Evolutionary conservation across 2,113 vertebrate species (phyloP).

Genomic region (Tiliqua scincoides): DNA sequence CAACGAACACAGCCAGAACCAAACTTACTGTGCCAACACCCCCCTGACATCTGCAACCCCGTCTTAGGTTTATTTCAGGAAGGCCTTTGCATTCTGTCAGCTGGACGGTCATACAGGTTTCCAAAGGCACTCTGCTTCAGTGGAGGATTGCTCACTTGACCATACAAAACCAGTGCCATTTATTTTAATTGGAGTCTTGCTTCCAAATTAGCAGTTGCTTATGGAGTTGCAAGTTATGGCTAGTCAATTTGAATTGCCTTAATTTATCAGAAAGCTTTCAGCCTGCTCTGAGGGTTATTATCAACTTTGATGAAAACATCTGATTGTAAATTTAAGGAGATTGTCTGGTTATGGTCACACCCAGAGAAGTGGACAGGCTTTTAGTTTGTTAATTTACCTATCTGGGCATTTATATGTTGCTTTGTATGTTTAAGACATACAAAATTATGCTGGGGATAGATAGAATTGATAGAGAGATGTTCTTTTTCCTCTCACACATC

Average conservation of each 20-base stretch:
- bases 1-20: neutral
- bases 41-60: neutral
- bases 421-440: no score
- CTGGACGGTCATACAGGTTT: neutral
- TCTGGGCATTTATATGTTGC: no score
- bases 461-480: no score
- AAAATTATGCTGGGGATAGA: no score
- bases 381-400: neutral
- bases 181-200: neutral
- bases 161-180: neutral
- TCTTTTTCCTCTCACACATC: no score
- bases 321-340: neutral
- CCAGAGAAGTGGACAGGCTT: neutral
- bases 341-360: neutral
- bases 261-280: neutral
- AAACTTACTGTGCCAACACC: neutral
- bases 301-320: neutral
- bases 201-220: neutral
- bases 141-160: neutral
- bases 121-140: neutral
- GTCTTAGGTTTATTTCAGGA: slow-evolving; percentile 11
- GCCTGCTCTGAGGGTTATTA: neutral
- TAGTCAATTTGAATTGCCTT: neutral
- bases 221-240: neutral
- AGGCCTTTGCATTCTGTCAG: neutral